A percentile compares a stretch with the other conserved stretches of the same genome.
These are phyloP conservation scores for Lasiurus borealis DNA, from an alignment of 2,113 vertebrate genomes.

Conservation along the genomic window DNA sequence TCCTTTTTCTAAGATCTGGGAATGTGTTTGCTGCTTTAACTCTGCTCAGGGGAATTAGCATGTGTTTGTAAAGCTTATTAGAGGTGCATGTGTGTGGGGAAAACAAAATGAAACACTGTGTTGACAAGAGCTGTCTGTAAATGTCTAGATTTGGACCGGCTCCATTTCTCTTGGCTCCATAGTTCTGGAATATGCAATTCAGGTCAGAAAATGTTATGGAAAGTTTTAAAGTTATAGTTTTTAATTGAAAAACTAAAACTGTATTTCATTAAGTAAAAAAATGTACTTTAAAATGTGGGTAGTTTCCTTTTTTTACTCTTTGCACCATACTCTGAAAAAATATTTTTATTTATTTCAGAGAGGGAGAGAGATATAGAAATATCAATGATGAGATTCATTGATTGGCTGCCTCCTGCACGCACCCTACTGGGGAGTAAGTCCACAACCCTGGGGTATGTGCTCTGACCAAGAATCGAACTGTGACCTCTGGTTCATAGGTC, in stretches of 20 bases:
- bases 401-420: too few species aligned
- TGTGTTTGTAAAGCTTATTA: constrained; percentile 76
- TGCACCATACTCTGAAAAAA: background rate
- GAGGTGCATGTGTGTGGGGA: constrained; percentile 54
- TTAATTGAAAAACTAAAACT: constrained; percentile 52
- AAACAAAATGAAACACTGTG: constrained; percentile 70
- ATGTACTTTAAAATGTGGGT: background rate
- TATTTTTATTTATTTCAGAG: too few species aligned
- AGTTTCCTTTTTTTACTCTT: background rate
- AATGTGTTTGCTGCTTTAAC: constrained; percentile 72
- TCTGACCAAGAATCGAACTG: too few species aligned
- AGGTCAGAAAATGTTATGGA: constrained; percentile 58
- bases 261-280: constrained; percentile 49
- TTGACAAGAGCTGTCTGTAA: constrained; percentile 80
- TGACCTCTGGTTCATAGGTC: too few species aligned
- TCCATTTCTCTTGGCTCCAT: constrained; percentile 66
- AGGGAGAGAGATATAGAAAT: too few species aligned
- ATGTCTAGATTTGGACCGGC: constrained; percentile 59
- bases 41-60: constrained; percentile 69
- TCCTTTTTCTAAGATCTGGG: constrained; percentile 64
- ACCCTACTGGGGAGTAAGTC: too few species aligned
- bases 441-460: too few species aligned
- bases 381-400: too few species aligned
- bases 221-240: constrained; percentile 53
- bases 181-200: constrained; percentile 35